These are phyloP conservation scores for Anabas testudineus DNA, from an alignment of 2,797 vertebrate genomes.

Conservation along the genomic window DNA sequence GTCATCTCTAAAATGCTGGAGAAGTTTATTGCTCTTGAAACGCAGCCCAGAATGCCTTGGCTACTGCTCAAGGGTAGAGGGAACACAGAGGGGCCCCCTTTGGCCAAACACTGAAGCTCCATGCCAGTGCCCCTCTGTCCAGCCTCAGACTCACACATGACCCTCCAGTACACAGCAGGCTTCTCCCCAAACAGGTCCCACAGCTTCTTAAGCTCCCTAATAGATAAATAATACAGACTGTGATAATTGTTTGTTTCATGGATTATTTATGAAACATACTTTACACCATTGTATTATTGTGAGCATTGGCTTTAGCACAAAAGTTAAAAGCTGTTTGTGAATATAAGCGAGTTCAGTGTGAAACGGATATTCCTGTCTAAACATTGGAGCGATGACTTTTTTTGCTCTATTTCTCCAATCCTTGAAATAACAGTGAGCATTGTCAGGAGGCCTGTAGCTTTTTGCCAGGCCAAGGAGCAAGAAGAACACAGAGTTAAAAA, in stretches of 20 bases:
- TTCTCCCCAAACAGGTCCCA: conserved; percentile 67
- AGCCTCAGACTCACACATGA: conserved; percentile 30
- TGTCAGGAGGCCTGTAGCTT: conserved; percentile 61
- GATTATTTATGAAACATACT: conserved; percentile 67
- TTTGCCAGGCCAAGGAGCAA: conserved; percentile 54
- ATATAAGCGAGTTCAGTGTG: conserved; percentile 49
- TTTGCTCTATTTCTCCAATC: conserved; percentile 37
- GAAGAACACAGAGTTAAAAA: conserved; percentile 56
- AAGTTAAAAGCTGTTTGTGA: conserved; percentile 54
- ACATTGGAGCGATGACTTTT: conserved; percentile 52
- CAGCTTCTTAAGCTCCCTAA: conserved; percentile 66
- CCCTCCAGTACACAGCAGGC: conserved; percentile 59
- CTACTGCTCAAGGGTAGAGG: conserved; percentile 72
- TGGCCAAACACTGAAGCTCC: conserved; percentile 70
- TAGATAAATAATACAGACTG: conserved; percentile 75
- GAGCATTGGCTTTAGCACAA: conserved; percentile 35
- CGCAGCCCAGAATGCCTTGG: conserved; percentile 77
- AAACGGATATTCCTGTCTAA: conserved; percentile 65
- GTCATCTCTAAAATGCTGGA: conserved; percentile 80
- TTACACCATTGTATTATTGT: conserved; percentile 52
- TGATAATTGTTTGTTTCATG: conserved; percentile 70
- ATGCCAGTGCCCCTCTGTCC: conserved; percentile 62
- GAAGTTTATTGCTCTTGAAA: conserved; percentile 84
- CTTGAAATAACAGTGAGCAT: conserved; percentile 69
- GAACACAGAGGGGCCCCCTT: conserved; percentile 73